Evolutionary conservation across 92 coral and sea anemone genomes (phyloP).

Genomic region (Epizoanthus ramosus): DNA sequence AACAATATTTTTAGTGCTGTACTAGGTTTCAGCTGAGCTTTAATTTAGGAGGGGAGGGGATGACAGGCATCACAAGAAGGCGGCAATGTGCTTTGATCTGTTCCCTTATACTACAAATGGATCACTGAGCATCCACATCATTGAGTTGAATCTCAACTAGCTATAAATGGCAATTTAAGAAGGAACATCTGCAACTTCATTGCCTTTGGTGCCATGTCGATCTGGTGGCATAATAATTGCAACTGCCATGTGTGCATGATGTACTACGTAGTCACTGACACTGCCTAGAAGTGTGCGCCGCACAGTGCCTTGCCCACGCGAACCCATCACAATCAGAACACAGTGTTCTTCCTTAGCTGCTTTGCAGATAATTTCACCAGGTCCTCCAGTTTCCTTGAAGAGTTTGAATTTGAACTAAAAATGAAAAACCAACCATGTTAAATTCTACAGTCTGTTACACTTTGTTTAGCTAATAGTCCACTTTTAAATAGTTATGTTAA

Average conservation of each 20-base stretch:
- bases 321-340: slow-evolving; percentile 65
- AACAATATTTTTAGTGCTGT: not conserved
- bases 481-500: too few species aligned
- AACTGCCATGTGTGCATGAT: slow-evolving; percentile 73
- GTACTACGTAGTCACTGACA: slow-evolving; percentile 81
- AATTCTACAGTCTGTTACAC: too few species aligned
- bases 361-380: slow-evolving; percentile 84
- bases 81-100: not conserved
- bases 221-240: slow-evolving; percentile 73
- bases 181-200: not conserved
- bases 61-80: too few species aligned
- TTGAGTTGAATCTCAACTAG: not conserved
- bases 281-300: slow-evolving; percentile 86
- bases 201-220: slow-evolving; percentile 11
- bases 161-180: not conserved
- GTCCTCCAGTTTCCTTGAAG: slow-evolving; percentile 74
- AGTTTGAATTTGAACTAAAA: slow-evolving; percentile 74
- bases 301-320: slow-evolving; percentile 77
- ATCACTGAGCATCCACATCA: not conserved
- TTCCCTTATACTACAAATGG: not conserved
- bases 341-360: slow-evolving; percentile 68
- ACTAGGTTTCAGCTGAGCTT: too few species aligned
- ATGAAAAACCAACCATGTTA: not conserved
- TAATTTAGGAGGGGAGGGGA: too few species aligned
- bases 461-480: too few species aligned